Conservation (phyloP, 92 coral and sea anemone species). For the Siderastrea radians region DNA sequence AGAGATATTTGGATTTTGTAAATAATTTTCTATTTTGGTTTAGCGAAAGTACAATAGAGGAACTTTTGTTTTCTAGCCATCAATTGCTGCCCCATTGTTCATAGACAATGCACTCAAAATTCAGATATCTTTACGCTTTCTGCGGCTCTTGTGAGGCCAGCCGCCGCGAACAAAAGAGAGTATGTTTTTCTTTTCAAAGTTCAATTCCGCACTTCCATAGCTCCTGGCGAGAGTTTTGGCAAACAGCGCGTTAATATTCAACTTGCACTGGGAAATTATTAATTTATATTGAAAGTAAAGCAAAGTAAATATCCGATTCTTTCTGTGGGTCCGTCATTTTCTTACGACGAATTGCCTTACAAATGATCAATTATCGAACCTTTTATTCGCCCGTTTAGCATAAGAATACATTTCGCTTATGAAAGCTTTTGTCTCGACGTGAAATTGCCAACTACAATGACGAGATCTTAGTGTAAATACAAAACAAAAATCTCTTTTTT, state of each 20-base stretch:
- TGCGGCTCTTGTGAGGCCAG: constrained; percentile 79
- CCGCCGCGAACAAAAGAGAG: constrained; percentile 77
- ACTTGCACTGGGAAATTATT: constrained; percentile 83
- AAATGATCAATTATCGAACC: constrained; percentile 99
- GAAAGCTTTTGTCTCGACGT: constrained; percentile 86
- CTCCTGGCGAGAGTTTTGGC: constrained; percentile 52
- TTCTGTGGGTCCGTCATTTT: constrained; percentile 85
- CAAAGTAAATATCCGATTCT: constrained; percentile 96
- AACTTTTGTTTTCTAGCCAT: constrained; percentile 78
- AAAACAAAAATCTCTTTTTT: constrained; percentile 61
- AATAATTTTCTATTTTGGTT: constrained; percentile 89
- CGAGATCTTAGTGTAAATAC: constrained; percentile 73
- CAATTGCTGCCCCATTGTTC: constrained; percentile 90
- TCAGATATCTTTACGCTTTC: constrained; percentile 89
- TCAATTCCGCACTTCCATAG: constrained; percentile 61
- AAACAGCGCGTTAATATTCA: constrained; percentile 89
- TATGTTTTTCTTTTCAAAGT: constrained; percentile 83
- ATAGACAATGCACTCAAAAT: constrained; percentile 80
- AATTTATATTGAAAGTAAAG: constrained; percentile 89
- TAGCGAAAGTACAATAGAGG: constrained; percentile 77
- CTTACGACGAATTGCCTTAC: constrained; percentile 94
- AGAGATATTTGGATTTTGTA: constrained; percentile 93
- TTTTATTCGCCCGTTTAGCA: constrained; percentile 94
- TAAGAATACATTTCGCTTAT: constrained; percentile 90
- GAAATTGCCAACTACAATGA: constrained; percentile 83